phyloP scores from a whole-genome alignment of 1,140 invertebrate species.

The Aricia agestis region DNA sequence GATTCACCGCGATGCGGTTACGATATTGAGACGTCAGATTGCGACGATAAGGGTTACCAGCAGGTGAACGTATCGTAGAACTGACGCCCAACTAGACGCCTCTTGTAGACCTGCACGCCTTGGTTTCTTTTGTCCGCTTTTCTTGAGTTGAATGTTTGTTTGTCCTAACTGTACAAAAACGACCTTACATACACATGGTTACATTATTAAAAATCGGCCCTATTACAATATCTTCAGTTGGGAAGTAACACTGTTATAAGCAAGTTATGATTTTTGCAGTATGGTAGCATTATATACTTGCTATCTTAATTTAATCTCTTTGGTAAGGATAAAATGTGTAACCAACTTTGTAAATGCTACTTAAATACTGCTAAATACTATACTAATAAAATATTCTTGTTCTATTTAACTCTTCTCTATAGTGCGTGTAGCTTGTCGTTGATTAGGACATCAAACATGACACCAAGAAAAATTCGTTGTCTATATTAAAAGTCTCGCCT shows the following conservation, averaged over 20 bases:
- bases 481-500: constrained; percentile 1
- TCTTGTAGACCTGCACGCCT: constrained; percentile 71
- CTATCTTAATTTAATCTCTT: no score
- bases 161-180: constrained; percentile 47
- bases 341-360: no score
- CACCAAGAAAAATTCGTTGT: not conserved
- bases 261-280: no score
- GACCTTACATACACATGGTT: constrained; percentile 26
- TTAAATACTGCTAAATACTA: no score
- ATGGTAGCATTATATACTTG: no score
- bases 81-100: constrained; percentile 61
- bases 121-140: constrained; percentile 63
- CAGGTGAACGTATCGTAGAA: constrained; percentile 67
- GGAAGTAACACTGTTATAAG: no score
- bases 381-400: no score
- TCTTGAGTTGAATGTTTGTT: constrained; percentile 54
- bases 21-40: constrained; percentile 70
- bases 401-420: constrained; percentile 13
- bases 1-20: constrained; percentile 67
- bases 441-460: constrained; percentile 1
- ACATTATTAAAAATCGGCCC: no score
- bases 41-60: constrained; percentile 69
- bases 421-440: not conserved
- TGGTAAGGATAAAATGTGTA: no score
- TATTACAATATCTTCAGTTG: no score